Conservation (phyloP, 1,140 invertebrate genomes). For the Frieseomelitta varia region DNA sequence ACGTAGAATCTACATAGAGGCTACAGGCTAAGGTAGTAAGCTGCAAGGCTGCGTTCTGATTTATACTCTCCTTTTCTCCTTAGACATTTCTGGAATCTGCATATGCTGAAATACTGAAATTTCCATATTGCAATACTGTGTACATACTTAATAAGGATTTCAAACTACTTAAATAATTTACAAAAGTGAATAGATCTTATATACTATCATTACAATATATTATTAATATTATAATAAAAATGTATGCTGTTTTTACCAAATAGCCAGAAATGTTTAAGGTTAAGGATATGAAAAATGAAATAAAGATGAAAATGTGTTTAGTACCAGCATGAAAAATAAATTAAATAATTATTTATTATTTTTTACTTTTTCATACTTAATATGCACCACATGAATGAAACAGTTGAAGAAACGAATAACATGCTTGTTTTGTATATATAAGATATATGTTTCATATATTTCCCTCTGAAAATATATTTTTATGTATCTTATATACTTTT, state of each 20-base stretch:
- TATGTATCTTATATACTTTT: not conserved
- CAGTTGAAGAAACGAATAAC: not conserved
- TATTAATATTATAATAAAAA: constrained; percentile 8
- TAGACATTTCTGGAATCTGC: constrained; percentile 65
- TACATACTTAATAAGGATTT: constrained; percentile 9
- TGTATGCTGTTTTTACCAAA: constrained; percentile 25
- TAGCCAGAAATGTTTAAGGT: constrained; percentile 61
- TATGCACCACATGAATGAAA: not conserved
- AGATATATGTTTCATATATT: not conserved
- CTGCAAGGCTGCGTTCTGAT: constrained; percentile 74
- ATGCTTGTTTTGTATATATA: not conserved
- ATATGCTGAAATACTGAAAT: constrained; percentile 59
- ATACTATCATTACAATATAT: constrained; percentile 14
- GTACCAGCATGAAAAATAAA: constrained; percentile 12
- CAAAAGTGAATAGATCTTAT: constrained; percentile 32
- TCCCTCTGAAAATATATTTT: not conserved
- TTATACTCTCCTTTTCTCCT: constrained; percentile 66
- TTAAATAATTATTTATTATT: not conserved
- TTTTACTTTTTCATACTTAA: not conserved
- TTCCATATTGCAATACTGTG: constrained; percentile 12
- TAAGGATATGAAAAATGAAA: constrained; percentile 53
- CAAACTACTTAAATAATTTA: constrained; percentile 36
- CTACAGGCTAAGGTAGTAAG: constrained; percentile 82
- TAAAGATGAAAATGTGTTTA: constrained; percentile 46
- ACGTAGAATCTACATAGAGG: constrained; percentile 77